These are phyloP conservation scores for Caenorhabditis brenneri DNA, from an alignment of 1,140 invertebrate genomes.

Conservation along the genomic window DNA sequence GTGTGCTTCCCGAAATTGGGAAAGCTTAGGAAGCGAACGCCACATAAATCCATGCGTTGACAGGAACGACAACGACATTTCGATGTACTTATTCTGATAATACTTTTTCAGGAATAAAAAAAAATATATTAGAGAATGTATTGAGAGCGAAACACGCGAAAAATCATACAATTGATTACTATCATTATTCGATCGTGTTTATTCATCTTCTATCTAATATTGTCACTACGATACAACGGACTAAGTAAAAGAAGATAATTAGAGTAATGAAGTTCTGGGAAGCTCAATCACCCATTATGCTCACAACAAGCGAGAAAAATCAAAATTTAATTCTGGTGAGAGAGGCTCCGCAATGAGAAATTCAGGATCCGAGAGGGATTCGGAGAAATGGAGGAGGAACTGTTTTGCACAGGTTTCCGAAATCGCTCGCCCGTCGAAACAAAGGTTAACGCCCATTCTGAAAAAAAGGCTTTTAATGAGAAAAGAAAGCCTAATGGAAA, in stretches of 20 bases:
- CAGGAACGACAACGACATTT: not conserved
- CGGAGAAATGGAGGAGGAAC: slow-evolving; percentile 27
- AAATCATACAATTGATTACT: too few species aligned
- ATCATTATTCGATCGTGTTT: too few species aligned
- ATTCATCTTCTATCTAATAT: too few species aligned
- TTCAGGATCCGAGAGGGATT: slow-evolving; percentile 34
- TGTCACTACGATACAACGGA: too few species aligned
- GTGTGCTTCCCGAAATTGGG: slow-evolving; percentile 5
- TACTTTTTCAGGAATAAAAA: too few species aligned
- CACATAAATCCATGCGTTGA: not conserved
- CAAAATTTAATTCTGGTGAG: slow-evolving; percentile 38
- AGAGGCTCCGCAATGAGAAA: slow-evolving; percentile 42
- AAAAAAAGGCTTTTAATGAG: not conserved
- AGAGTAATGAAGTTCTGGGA: not conserved
- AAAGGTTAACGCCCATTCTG: slow-evolving; percentile 38
- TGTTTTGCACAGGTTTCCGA: not conserved
- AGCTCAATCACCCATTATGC: not conserved
- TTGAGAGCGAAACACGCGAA: slow-evolving; percentile 1
- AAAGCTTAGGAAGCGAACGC: not conserved
- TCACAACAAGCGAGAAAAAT: slow-evolving; percentile 41
- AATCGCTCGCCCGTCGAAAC: slow-evolving; percentile 37
- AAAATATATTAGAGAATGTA: not conserved
- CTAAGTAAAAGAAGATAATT: not conserved
- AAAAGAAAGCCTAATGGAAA: too few species aligned
- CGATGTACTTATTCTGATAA: not conserved